A percentile compares a stretch with the other conserved stretches of the same genome.
phyloP scores from a whole-genome alignment of 1,140 invertebrate species.

The Lepidurus arcticus region DNA sequence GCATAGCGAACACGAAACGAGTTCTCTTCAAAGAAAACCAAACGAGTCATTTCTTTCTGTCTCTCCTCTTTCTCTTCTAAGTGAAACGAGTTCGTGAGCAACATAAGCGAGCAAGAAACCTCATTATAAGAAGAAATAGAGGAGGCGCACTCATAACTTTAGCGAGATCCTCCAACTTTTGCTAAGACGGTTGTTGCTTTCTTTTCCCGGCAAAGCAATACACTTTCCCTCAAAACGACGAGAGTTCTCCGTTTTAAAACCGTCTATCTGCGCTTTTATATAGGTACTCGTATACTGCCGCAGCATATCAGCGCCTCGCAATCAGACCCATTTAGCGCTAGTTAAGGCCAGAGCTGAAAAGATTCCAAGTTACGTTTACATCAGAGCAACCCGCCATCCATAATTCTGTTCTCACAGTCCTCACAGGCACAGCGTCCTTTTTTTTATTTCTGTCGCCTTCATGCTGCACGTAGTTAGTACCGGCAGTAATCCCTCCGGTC shows the following conservation, averaged over 20 bases:
- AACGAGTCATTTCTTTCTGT: not conserved
- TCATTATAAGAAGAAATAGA: not conserved
- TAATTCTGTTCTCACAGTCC: not conserved
- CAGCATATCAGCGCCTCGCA: not conserved
- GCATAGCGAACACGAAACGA: too few species aligned
- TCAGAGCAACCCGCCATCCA: not conserved
- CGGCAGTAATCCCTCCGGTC: too few species aligned
- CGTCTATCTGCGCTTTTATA: not conserved
- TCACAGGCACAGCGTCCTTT: too few species aligned
- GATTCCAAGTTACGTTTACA: not conserved
- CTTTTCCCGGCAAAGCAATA: not conserved
- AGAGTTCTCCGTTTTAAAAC: not conserved
- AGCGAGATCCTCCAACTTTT: not conserved
- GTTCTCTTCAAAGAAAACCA: not conserved
- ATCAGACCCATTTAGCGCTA: not conserved
- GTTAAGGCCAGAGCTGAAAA: not conserved
- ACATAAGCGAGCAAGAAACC: constrained; percentile 9
- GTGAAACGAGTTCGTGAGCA: not conserved
- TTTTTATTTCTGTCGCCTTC: too few species aligned
- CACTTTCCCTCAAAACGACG: not conserved
- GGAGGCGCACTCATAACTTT: not conserved
- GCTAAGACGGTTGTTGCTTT: not conserved
- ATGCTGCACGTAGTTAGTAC: too few species aligned
- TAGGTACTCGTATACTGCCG: not conserved
- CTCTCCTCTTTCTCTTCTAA: not conserved